Evolutionary conservation across 2,113 vertebrate species (phyloP), one percentile per base, ranked within the genome.

Genomic region (Oncorhynchus nerka): DNA sequence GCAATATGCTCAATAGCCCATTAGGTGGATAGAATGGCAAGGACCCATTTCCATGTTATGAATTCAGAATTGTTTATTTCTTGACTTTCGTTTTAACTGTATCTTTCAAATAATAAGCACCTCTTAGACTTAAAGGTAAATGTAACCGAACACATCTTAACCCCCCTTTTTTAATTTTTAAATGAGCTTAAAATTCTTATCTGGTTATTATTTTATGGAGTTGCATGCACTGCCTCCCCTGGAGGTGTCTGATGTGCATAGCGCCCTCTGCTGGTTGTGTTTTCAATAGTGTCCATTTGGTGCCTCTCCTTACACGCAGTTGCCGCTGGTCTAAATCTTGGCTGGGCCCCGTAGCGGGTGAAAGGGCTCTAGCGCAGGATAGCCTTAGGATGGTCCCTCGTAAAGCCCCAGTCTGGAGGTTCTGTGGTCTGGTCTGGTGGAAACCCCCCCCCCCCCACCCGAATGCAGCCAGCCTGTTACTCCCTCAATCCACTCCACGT

Each of bases 341-440:
- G 95, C 95, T 96, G 93, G 92, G 91, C 92, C 91, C 91, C 88
- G 71, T 92, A 90, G 88, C 93, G 93, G 94, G 94, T 94, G 94
- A 94, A 94, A 94, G 95, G 88, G 94, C 95, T 94, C 95, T 97
- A 96, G 96, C 95, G 89, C 95, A 97, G 95, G 95, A 96, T 96
- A 97, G 95, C 96, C 94, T 96, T 94, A 96, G 96, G 95, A 94
- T 15, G 91, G 91, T 90, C 91, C 39, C 39, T 45, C 39, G 39
- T 45, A 45, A 45, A 45, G 9, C 39, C 90, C 84, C 91, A 91
- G 89, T 93, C 91, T 93, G 92, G 93, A 94, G 93, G 93, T 91
- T 94, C 93, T 93, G 92, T 93, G 93, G 91, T 91, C 93, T 92
- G 93, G 91, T 51, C 15, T 45, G 39, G 39, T 45, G 39, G 51